phyloP scores from a whole-genome alignment of 2,113 vertebrate genomes.

The Tragelaphus scriptus region DNA sequence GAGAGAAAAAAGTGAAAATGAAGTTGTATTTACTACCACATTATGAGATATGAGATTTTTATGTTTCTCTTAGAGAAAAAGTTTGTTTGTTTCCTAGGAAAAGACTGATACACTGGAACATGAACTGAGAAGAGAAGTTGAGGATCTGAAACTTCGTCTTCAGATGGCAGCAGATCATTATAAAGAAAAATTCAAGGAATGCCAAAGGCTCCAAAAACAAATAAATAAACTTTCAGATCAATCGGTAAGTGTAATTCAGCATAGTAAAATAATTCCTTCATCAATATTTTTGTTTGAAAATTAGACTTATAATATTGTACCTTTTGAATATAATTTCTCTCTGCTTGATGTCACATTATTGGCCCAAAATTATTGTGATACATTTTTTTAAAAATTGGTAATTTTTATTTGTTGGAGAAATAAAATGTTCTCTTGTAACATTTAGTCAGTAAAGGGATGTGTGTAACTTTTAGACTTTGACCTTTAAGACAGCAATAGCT shows the following conservation, averaged over 20 bases:
- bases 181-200: conserved; percentile 99
- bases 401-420: neutral
- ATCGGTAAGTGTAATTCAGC: conserved; percentile 82
- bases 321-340: conserved; percentile 13
- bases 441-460: neutral
- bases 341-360: conserved; percentile 23
- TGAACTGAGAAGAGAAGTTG: conserved; percentile 95
- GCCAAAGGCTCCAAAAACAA: conserved; percentile 96
- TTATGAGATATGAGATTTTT: neutral
- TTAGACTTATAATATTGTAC: neutral
- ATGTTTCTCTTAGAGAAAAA: conserved; percentile 2
- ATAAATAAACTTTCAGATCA: conserved; percentile 91
- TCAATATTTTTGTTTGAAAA: neutral
- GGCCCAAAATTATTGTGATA: neutral
- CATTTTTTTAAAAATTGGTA: neutral
- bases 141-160: conserved; percentile 96
- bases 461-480: neutral
- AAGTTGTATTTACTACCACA: conserved; percentile 15
- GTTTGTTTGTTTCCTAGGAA: conserved; percentile 66
- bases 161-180: conserved; percentile 99
- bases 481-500: neutral
- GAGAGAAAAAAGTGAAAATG: neutral
- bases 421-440: neutral
- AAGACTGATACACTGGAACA: conserved; percentile 84
- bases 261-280: neutral